These are phyloP conservation scores for Drosophila putrida DNA, from an alignment of 2,888 invertebrate genomes.

Conservation along the genomic window DNA sequence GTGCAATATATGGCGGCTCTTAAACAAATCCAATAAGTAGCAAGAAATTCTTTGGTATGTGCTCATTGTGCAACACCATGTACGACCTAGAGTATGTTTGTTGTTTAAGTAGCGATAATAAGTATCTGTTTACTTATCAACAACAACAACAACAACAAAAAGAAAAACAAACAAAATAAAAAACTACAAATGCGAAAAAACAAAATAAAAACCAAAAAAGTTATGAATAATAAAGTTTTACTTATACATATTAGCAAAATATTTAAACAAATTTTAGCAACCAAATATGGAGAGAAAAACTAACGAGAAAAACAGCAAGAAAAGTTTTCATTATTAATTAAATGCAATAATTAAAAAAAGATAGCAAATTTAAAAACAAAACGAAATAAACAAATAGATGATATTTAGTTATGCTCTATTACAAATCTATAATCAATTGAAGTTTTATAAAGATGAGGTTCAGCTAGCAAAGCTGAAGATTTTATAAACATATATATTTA, in stretches of 20 bases:
- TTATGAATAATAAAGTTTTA: constrained; percentile 64
- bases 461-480: constrained; percentile 54
- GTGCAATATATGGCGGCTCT: constrained; percentile 53
- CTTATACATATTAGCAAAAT: constrained; percentile 81
- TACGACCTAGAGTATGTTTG: constrained; percentile 60
- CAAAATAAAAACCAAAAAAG: constrained; percentile 16
- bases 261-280: constrained; percentile 79
- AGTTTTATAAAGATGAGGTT: constrained; percentile 64
- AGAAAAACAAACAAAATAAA: constrained; percentile 12
- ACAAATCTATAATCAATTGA: constrained; percentile 71
- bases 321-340: constrained; percentile 45
- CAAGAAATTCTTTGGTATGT: constrained; percentile 47
- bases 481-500: constrained; percentile 67
- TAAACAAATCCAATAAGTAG: constrained; percentile 56
- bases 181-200: constrained; percentile 21
- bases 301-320: constrained; percentile 34
- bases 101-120: constrained; percentile 56
- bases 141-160: constrained; percentile 6
- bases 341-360: constrained; percentile 42
- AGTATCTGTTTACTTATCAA: constrained; percentile 50
- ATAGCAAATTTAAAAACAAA: constrained; percentile 30
- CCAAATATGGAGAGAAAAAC: constrained; percentile 52
- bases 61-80: constrained; percentile 51
- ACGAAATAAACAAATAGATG: constrained; percentile 49
- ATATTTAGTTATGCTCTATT: constrained; percentile 80